Conservation (phyloP, 2,797 vertebrate species). For the Melanotaenia boesemani region DNA sequence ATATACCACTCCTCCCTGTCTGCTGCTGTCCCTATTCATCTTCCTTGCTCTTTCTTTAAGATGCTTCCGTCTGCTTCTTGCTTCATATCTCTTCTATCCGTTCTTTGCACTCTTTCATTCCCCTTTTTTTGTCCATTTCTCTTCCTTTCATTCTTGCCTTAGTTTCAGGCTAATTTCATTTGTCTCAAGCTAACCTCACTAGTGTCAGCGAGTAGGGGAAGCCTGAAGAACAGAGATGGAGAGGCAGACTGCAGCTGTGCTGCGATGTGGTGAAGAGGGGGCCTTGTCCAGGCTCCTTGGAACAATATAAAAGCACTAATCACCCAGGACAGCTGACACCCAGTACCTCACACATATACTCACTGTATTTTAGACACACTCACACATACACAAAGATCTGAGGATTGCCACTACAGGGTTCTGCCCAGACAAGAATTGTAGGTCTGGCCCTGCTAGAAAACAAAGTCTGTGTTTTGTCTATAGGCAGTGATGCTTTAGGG, state of each 20-base stretch:
- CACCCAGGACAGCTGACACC: conserved; percentile 82
- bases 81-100: conserved; percentile 17
- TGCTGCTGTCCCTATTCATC: conserved; percentile 26
- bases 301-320: conserved; percentile 83
- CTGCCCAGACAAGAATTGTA: conserved; percentile 80
- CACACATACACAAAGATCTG: conserved; percentile 67
- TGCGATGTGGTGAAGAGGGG: conserved; percentile 73
- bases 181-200: conserved; percentile 21
- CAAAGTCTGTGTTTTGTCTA: conserved; percentile 93
- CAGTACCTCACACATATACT: conserved; percentile 70
- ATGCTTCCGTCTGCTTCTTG: conserved; percentile 7
- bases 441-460: conserved; percentile 81
- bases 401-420: conserved; percentile 69
- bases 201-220: conserved; percentile 61
- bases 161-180: conserved; percentile 41
- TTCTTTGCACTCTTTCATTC: conserved; percentile 10
- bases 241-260: conserved; percentile 81
- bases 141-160: conserved; percentile 25
- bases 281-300: conserved; percentile 77
- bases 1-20: conserved; percentile 57
- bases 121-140: conserved; percentile 25
- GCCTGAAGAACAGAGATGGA: conserved; percentile 67
- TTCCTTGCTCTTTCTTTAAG: conserved; percentile 14
- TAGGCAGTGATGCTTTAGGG: conserved; percentile 80
- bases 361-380: conserved; percentile 48